These are phyloP conservation scores for Ondatra zibethicus DNA, from an alignment of 2,113 vertebrate species.

Conservation along the genomic window DNA sequence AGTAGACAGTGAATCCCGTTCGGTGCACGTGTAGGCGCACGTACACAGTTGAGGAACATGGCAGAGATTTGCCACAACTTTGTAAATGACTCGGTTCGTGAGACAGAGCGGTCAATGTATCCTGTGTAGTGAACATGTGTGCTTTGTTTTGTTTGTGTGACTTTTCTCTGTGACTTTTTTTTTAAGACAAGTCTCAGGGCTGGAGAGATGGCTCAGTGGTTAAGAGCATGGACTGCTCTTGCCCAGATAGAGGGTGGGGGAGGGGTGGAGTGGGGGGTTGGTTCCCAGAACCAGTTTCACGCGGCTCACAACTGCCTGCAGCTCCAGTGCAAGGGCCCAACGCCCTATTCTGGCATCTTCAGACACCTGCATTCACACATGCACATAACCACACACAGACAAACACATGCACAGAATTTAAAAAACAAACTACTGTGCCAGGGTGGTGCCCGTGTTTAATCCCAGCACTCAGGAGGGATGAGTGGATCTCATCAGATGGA, in stretches of 20 bases:
- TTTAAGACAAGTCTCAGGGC: background rate
- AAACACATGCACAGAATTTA: background rate
- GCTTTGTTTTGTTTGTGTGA: conserved; percentile 13
- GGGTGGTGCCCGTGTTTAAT: background rate
- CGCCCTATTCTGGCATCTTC: background rate
- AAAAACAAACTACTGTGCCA: background rate
- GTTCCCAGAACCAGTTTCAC: background rate
- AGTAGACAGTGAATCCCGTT: background rate
- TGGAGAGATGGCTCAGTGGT: background rate
- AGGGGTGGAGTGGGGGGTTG: background rate
- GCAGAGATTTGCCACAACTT: background rate
- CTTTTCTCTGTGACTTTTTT: background rate
- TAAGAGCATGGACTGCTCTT: background rate
- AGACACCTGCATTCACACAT: background rate
- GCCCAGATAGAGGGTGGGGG: background rate
- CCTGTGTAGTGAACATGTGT: background rate
- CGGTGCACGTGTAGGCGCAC: background rate
- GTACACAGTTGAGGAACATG: too few relatives aligned
- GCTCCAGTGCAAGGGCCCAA: background rate
- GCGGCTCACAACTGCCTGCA: background rate
- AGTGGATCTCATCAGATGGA: too few relatives aligned
- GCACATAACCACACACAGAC: background rate
- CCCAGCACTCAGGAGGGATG: background rate
- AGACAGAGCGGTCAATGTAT: background rate
- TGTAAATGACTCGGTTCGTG: background rate